Evolutionary conservation across 2,797 vertebrate genomes (phyloP).

Genomic region (Mormyrus proboscirostris): DNA sequence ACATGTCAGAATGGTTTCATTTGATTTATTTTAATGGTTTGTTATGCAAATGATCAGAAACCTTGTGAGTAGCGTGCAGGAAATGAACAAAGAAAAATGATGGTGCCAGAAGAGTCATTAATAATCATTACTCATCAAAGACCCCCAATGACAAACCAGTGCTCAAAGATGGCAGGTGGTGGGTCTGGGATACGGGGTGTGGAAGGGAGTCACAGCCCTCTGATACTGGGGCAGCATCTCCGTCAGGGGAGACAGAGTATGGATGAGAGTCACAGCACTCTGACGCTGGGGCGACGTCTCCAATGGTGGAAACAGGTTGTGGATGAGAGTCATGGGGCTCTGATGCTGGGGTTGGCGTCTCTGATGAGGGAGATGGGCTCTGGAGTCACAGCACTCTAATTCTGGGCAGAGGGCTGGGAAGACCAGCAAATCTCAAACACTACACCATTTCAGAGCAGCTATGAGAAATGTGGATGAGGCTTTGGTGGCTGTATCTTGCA

Average conservation of each 20-base stretch:
- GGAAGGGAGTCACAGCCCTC: background rate
- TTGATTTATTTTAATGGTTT: slow-evolving; percentile 18
- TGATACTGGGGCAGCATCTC: background rate
- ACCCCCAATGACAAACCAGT: background rate
- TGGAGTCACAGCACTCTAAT: background rate
- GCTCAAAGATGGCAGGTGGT: background rate
- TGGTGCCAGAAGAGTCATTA: background rate
- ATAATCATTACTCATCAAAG: background rate
- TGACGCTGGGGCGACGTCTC: background rate
- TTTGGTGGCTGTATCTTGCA: background rate
- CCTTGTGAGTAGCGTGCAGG: background rate
- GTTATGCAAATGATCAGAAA: slow-evolving; percentile 13
- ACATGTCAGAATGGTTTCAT: background rate
- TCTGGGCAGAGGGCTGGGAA: background rate
- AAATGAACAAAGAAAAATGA: slow-evolving; percentile 2
- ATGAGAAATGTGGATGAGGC: background rate
- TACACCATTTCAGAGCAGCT: background rate
- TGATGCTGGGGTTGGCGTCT: background rate
- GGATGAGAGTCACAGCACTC: background rate
- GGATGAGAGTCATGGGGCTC: no score
- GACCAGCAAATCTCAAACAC: background rate
- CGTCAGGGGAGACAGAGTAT: background rate
- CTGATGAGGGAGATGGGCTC: background rate
- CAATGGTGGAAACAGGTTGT: no score
- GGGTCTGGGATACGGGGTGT: background rate